phyloP scores from a whole-genome alignment of 2,113 vertebrate genomes.

The Cavia porcellus region DNA sequence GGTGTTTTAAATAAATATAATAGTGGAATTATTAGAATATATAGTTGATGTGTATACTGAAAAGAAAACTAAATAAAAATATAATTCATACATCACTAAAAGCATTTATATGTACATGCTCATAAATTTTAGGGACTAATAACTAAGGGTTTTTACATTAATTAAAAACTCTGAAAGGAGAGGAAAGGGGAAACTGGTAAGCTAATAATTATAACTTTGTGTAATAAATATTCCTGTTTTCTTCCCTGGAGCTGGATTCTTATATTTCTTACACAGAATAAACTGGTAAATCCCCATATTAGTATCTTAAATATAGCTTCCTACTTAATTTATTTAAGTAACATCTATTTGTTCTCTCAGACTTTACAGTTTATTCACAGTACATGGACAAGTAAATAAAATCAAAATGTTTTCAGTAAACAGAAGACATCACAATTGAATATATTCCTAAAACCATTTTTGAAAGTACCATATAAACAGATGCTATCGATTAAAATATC shows the following conservation, averaged over 20 bases:
- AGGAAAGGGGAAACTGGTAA: background rate
- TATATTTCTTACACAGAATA: background rate
- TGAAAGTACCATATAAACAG: background rate
- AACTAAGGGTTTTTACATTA: conserved; percentile 53
- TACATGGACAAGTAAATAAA: conserved; percentile 2
- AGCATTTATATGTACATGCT: conserved; percentile 11
- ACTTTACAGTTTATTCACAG: conserved; percentile 33
- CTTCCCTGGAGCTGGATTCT: background rate
- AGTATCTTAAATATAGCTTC: background rate
- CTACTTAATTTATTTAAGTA: conserved; percentile 34
- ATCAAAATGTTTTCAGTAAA: conserved; percentile 33
- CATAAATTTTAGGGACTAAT: conserved; percentile 31
- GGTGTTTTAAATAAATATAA: conserved; percentile 38
- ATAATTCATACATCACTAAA: conserved; percentile 16
- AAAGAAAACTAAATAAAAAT: conserved; percentile 68
- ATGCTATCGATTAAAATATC: conserved; percentile 17
- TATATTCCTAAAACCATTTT: conserved; percentile 18
- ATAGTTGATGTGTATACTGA: conserved; percentile 31
- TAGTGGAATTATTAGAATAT: conserved; percentile 6
- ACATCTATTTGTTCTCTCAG: conserved; percentile 14
- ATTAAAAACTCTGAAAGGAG: background rate
- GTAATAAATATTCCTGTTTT: background rate
- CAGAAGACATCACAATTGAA: background rate
- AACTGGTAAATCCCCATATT: background rate
- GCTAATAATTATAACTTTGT: background rate